phyloP scores from a whole-genome alignment of 2,113 vertebrate genomes.

The Leuciscus idus region DNA sequence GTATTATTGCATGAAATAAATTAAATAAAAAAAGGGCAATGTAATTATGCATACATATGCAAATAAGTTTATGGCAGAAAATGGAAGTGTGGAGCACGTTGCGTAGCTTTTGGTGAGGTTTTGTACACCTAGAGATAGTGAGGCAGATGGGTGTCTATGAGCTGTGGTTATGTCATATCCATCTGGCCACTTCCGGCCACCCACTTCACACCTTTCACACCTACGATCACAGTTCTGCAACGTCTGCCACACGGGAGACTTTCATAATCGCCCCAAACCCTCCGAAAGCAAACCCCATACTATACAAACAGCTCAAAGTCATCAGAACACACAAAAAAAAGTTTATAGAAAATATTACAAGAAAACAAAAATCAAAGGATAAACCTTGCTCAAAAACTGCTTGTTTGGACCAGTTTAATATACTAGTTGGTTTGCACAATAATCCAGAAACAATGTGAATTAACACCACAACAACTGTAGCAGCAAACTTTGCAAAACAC shows the following conservation, averaged over 20 bases:
- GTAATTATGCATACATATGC: background rate
- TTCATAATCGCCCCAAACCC: slow-evolving; percentile 9
- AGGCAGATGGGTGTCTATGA: slow-evolving; percentile 35
- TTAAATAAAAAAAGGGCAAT: background rate
- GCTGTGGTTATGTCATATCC: slow-evolving; percentile 52
- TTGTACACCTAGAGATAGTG: slow-evolving; percentile 28
- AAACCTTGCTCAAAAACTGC: no score
- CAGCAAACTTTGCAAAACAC: no score
- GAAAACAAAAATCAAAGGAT: no score
- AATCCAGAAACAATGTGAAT: no score
- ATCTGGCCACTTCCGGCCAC: slow-evolving; percentile 47
- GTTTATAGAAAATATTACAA: background rate
- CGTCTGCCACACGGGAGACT: background rate
- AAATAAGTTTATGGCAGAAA: background rate
- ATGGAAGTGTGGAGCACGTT: background rate
- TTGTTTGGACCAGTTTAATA: no score
- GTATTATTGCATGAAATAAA: background rate
- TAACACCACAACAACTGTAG: no score
- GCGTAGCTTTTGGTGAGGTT: background rate
- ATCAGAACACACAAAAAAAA: slow-evolving; percentile 60
- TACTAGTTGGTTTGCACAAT: no score
- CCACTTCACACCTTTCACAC: background rate
- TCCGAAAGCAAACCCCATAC: background rate
- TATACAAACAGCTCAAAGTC: slow-evolving; percentile 44
- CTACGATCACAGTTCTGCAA: background rate